Base-by-base conservation (phyloP, 2,113 vertebrate genomes). In the Colius striatus region DNA sequence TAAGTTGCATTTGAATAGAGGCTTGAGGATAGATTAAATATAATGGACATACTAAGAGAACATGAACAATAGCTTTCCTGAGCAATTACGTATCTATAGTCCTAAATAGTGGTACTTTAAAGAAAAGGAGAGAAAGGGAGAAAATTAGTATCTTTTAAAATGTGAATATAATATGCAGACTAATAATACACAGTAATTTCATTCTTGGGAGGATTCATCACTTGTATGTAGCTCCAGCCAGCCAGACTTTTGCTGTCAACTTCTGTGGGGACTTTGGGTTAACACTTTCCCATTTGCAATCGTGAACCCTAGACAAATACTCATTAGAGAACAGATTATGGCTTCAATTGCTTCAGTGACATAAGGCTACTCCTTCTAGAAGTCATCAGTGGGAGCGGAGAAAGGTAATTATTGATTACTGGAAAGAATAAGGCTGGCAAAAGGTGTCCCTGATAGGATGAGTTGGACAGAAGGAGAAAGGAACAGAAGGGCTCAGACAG, bases 381-480 rank as follows among this genome's bases (percentile, higher is more conserved):
- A 96, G 90, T 61, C 93, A 95, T 97, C 95, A 93, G 88, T 54
- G 94, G 63, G 70, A 91, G 77, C 50, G 2, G 89, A 87, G 89
- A 90, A 93, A 94, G 83, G 90, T 94, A 94, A 97, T 96, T 96
- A 96, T 91, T 95, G 94, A 96, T 90, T 92, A 81, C 85, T 84
- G 90, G 72, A 76, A 96, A 83, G 87, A 96, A 90, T 67, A 80
- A 96, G 84, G 60, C 82, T 91, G 93, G 91, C 81, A 83, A 94
- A 95, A 96, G 79, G 90, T 80, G 73, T 61, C 65, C 25, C 60
- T 87, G 82, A 45, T 34, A 60, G 93, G 94, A 61, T 7, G 65
- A 54, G 50, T 1, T 91, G 89, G 81, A 87, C 94, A 92, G 84
- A 68, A 95, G 85, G 76, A 77, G 85, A 30, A 62, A 63, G 65